Evolutionary conservation across 1,140 invertebrate genomes (phyloP).

Genomic region (Drosophila parabipectinata): DNA sequence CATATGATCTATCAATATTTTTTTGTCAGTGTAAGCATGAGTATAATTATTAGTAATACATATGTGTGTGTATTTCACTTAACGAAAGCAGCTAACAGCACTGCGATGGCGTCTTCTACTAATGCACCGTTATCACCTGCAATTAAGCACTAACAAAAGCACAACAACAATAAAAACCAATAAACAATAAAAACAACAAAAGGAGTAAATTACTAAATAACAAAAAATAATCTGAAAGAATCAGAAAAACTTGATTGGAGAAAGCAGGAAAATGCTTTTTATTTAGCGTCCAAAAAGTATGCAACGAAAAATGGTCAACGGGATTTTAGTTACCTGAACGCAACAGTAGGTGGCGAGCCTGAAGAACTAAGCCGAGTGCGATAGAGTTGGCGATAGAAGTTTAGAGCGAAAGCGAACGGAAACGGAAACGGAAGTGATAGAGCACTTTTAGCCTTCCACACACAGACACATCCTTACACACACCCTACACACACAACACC

Average conservation of each 20-base stretch:
- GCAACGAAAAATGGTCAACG: conserved; percentile 45
- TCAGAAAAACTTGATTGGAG: not conserved
- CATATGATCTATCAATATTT: not conserved
- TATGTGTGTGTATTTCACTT: conserved; percentile 26
- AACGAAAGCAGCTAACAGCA: conserved; percentile 32
- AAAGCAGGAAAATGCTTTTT: conserved; percentile 7
- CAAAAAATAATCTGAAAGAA: not conserved
- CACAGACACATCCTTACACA: conserved; percentile 10
- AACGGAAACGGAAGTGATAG: conserved; percentile 28
- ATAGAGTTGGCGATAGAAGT: not conserved
- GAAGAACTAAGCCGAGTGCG: not conserved
- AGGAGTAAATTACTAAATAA: not conserved
- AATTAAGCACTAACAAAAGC: conserved; percentile 50
- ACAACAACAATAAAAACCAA: conserved; percentile 4
- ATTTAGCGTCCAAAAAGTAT: conserved; percentile 33
- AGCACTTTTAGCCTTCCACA: conserved; percentile 19
- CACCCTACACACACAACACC: conserved; percentile 14
- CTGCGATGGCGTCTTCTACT: conserved; percentile 40
- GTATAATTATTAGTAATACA: conserved; percentile 33
- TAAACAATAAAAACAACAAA: conserved; percentile 5
- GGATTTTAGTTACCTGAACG: conserved; percentile 39
- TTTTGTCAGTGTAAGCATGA: conserved; percentile 23
- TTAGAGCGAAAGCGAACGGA: conserved; percentile 1
- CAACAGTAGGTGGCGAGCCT: conserved; percentile 31
- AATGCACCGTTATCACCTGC: conserved; percentile 46